Conservation (phyloP, 2,888 invertebrate species). For the Orchesella flavescens region DNA sequence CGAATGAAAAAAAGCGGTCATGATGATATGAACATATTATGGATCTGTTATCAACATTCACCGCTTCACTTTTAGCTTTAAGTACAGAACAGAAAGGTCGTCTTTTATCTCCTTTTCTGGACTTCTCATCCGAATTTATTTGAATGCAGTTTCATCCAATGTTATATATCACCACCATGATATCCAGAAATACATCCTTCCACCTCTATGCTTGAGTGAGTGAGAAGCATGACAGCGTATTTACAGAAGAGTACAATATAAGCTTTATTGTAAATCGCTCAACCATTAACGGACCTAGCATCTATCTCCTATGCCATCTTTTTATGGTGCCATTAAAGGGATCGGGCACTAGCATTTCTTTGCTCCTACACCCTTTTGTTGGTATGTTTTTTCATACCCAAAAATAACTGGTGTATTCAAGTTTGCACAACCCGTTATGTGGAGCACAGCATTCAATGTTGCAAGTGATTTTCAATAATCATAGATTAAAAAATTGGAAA, state of each 20-base stretch:
- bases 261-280: conserved; percentile 51
- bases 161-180: neutral
- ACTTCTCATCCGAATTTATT: conserved; percentile 38
- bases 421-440: conserved; percentile 50
- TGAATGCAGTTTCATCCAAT: conserved; percentile 43
- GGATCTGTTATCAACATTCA: conserved; percentile 1
- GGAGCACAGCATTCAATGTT: conserved; percentile 12
- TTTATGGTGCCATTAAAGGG: conserved; percentile 19
- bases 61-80: conserved; percentile 22
- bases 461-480: conserved; percentile 35
- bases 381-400: conserved; percentile 10
- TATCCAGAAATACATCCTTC: conserved; percentile 3
- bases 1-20: conserved; percentile 37
- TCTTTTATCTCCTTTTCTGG: conserved; percentile 24
- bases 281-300: conserved; percentile 22
- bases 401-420: conserved; percentile 38
- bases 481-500: conserved; percentile 37
- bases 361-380: conserved; percentile 15
- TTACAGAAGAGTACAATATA: neutral
- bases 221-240: conserved; percentile 26
- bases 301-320: conserved; percentile 41
- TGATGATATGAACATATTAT: neutral
- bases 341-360: conserved; percentile 38
- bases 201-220: conserved; percentile 39
- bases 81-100: conserved; percentile 17